A percentile compares a stretch with the other conserved stretches of the same genome.
phyloP scores from a whole-genome alignment of 30 jellyfish, hydroid and myxozoan species.

The Calvadosia cruxmelitensis region DNA sequence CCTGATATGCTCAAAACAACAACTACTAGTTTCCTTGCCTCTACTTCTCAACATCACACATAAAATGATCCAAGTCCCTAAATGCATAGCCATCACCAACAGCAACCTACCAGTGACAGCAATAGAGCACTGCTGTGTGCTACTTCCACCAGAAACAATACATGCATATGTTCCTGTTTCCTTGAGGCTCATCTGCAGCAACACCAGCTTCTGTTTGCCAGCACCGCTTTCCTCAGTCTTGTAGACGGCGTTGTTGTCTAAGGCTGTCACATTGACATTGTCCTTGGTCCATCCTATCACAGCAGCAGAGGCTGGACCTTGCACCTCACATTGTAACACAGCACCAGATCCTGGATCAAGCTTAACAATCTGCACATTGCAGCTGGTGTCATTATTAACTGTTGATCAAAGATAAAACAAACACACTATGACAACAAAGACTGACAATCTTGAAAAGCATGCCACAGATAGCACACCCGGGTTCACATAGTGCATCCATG shows the following conservation, averaged over 20 bases:
- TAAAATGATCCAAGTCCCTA: background rate
- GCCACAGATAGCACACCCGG: too few species aligned
- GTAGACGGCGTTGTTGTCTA: conserved; percentile 3
- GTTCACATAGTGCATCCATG: too few species aligned
- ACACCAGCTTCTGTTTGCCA: conserved; percentile 24
- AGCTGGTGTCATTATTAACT: conserved; percentile 42
- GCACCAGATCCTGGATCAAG: conserved; percentile 53
- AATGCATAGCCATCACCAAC: conserved; percentile 7
- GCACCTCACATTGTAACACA: conserved; percentile 43
- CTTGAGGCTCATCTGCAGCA: conserved; percentile 23
- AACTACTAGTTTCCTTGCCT: conserved; percentile 42
- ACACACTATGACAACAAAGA: too few species aligned
- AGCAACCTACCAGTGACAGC: conserved; percentile 47
- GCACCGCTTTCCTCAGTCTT: conserved; percentile 8
- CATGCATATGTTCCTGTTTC: conserved; percentile 61
- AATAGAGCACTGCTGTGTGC: conserved; percentile 29
- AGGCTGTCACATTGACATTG: conserved; percentile 11
- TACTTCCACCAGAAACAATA: conserved; percentile 39
- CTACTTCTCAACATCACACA: conserved; percentile 31
- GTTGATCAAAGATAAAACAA: too few species aligned
- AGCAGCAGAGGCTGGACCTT: conserved; percentile 37
- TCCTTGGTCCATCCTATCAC: conserved; percentile 59
- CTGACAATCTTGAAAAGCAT: too few species aligned
- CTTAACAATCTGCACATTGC: conserved; percentile 34
- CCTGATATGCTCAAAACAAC: conserved; percentile 17